Conservation (phyloP, 1,140 invertebrate genomes). For the Cephus cinctus region DNA sequence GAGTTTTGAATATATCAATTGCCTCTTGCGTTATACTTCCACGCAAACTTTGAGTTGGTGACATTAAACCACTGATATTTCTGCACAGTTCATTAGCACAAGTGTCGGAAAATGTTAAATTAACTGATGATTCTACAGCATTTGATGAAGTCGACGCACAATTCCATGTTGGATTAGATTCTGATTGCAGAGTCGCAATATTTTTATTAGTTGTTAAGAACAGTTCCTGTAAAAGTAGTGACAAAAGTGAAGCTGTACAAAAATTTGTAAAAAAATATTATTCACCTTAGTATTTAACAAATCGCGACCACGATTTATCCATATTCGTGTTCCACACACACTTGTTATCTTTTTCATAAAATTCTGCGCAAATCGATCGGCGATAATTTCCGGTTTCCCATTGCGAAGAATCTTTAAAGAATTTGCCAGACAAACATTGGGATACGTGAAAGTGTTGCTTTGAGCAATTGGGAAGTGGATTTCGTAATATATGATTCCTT, state of each 20-base stretch:
- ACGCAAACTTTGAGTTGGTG: constrained; percentile 7
- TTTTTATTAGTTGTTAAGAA: no score
- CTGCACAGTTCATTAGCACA: neutral
- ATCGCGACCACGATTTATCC: neutral
- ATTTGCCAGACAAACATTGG: constrained; percentile 28
- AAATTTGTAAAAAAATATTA: no score
- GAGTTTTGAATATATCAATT: neutral
- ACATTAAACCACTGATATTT: neutral
- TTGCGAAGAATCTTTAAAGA: constrained; percentile 16
- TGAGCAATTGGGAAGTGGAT: constrained; percentile 26
- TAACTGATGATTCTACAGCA: no score
- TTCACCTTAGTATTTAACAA: neutral
- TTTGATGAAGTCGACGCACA: no score
- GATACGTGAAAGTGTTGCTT: constrained; percentile 27
- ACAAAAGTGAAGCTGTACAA: no score
- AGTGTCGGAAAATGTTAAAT: no score
- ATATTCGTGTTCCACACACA: constrained; percentile 25
- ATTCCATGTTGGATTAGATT: no score
- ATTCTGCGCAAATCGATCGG: constrained; percentile 24
- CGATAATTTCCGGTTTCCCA: constrained; percentile 16
- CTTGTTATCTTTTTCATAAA: constrained; percentile 15
- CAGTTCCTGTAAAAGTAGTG: no score
- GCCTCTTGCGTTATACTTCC: no score
- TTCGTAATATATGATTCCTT: constrained; percentile 33
- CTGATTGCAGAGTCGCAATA: no score